phyloP scores from a whole-genome alignment of 1,140 invertebrate genomes.

The Bombus impatiens region DNA sequence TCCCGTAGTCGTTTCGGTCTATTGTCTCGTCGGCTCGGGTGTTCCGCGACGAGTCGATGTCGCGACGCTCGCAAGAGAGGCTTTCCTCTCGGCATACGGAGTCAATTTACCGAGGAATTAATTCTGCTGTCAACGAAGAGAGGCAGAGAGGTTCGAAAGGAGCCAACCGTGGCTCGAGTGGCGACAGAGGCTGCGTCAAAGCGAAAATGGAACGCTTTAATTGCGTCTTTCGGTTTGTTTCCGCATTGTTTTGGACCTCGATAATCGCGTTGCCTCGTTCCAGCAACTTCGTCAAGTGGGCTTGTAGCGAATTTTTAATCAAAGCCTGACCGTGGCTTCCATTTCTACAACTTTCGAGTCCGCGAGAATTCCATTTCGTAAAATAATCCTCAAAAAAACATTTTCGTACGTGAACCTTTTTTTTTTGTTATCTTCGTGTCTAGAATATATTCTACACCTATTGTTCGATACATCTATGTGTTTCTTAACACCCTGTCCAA shows the following conservation, averaged over 20 bases:
- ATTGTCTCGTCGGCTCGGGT: conserved; percentile 3
- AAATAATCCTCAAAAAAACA: no score
- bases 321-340: not conserved
- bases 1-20: not conserved
- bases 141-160: not conserved
- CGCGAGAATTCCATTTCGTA: no score
- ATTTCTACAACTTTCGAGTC: not conserved
- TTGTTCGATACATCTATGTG: no score
- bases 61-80: conserved; percentile 16
- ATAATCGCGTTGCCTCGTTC: not conserved
- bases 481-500: no score
- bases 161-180: not conserved
- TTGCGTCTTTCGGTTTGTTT: conserved; percentile 22
- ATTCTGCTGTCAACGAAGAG: not conserved
- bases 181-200: conserved; percentile 6
- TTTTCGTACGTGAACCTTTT: no score
- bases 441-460: no score
- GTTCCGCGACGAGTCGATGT: not conserved
- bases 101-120: conserved; percentile 29
- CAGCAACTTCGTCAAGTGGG: no score
- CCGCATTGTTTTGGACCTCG: not conserved
- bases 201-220: conserved; percentile 10
- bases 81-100: not conserved
- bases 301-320: not conserved
- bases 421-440: no score